Percentiles rank a stretch among this genome's conserved stretches.
These are phyloP conservation scores for Heliconius congener DNA, from an alignment of 1,140 invertebrate genomes.

Conservation along the genomic window DNA sequence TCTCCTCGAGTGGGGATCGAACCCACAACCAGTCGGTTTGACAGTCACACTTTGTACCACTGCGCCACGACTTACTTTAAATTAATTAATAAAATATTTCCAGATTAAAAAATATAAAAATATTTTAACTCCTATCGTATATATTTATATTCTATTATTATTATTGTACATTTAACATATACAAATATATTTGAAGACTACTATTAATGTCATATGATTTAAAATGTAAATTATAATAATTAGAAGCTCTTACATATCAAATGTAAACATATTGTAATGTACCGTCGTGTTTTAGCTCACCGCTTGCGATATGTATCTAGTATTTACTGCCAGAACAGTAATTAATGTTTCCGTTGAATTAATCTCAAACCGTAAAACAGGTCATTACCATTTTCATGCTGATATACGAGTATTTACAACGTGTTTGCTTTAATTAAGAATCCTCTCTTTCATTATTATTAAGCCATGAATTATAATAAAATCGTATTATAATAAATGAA, in stretches of 20 bases:
- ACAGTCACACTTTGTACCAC: too few relatives aligned
- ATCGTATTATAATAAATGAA: too few relatives aligned
- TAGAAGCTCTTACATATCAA: background rate
- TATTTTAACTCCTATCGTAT: background rate
- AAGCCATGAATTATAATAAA: too few relatives aligned
- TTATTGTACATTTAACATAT: background rate
- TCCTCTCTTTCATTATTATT: background rate
- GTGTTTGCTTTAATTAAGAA: background rate
- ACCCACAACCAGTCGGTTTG: too few relatives aligned
- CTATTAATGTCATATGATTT: background rate
- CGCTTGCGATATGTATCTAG: conserved; percentile 3
- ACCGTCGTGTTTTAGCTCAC: background rate
- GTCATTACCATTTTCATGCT: conserved; percentile 8
- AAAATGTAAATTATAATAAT: conserved; percentile 1
- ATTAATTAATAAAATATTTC: too few relatives aligned
- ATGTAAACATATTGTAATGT: conserved; percentile 3
- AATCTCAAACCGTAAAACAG: conserved; percentile 3
- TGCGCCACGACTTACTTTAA: too few relatives aligned
- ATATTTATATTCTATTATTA: too few relatives aligned
- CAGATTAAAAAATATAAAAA: background rate
- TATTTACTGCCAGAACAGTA: conserved; percentile 1
- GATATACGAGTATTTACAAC: background rate
- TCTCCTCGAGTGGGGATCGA: too few relatives aligned
- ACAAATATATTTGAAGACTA: background rate
- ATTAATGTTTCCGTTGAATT: conserved; percentile 20